Evolutionary conservation across 2,113 vertebrate species (phyloP).

Genomic region (Takifugu flavidus): DNA sequence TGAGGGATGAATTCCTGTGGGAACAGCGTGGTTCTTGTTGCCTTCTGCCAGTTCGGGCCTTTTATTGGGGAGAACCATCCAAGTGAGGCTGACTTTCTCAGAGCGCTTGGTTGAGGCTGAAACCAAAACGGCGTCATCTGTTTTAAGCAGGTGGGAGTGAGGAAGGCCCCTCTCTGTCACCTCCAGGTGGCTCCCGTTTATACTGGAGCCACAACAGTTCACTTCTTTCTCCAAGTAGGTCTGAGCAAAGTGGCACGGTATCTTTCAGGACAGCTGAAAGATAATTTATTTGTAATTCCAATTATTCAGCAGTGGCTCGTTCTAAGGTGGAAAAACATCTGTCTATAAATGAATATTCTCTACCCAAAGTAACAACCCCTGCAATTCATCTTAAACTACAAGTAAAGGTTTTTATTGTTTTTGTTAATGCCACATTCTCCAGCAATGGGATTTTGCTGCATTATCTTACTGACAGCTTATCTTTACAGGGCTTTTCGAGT

Average conservation of each 20-base stretch:
- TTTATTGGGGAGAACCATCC: background rate
- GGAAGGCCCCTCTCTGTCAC: conserved; percentile 37
- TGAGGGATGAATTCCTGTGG: conserved; percentile 16
- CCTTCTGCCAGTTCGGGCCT: too few relatives aligned
- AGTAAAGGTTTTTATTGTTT: conserved; percentile 19
- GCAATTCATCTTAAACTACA: conserved; percentile 22
- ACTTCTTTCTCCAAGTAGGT: background rate
- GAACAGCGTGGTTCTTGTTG: background rate
- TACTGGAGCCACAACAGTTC: background rate
- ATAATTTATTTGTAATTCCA: too few relatives aligned
- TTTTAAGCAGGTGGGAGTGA: conserved; percentile 36
- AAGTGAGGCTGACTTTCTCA: background rate
- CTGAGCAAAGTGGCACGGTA: conserved; percentile 18
- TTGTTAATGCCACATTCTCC: background rate
- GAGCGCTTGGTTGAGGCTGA: conserved; percentile 7
- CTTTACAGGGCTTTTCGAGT: too few relatives aligned
- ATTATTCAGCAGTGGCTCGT: too few relatives aligned
- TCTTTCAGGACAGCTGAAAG: conserved; percentile 3
- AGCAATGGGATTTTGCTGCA: too few relatives aligned
- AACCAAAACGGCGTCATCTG: conserved; percentile 32
- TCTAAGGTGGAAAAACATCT: too few relatives aligned
- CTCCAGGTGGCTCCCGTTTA: conserved; percentile 28
- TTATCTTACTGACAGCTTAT: too few relatives aligned
- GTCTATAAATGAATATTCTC: conserved; percentile 4
- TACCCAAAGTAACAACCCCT: background rate